Conservation (phyloP, 2,888 invertebrate species). For the Parnassius glacialis region DNA sequence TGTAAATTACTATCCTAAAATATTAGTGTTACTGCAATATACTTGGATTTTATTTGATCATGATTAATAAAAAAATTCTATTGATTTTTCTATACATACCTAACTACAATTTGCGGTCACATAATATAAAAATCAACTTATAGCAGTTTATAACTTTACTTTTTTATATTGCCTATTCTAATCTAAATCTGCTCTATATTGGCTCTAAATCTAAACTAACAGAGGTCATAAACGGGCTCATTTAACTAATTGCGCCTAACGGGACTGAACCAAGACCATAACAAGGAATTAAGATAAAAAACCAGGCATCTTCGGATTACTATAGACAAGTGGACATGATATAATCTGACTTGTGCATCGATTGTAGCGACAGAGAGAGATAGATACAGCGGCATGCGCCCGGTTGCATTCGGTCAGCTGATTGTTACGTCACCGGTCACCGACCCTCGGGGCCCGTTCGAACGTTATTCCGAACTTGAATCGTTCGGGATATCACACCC, state of each 20-base stretch:
- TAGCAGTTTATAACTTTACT: background rate
- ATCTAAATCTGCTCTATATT: no score
- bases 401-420: conserved; percentile 64
- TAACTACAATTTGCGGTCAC: no score
- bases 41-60: no score
- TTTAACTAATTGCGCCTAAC: conserved; percentile 17
- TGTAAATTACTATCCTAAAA: no score
- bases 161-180: background rate
- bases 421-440: conserved; percentile 70
- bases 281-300: conserved; percentile 8
- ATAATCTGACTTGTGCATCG: conserved; percentile 24
- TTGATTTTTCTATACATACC: no score
- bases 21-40: no score
- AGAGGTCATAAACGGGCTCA: background rate
- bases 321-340: conserved; percentile 24
- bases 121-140: no score
- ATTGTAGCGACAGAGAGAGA: conserved; percentile 30
- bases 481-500: conserved; percentile 38
- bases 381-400: conserved; percentile 26
- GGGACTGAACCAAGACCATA: conserved; percentile 12
- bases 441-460: conserved; percentile 47
- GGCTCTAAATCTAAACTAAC: background rate
- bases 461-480: conserved; percentile 36
- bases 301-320: conserved; percentile 17
- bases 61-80: no score